Evolutionary conservation across 2,113 vertebrate genomes (phyloP).

Genomic region (Eulemur rufifrons): DNA sequence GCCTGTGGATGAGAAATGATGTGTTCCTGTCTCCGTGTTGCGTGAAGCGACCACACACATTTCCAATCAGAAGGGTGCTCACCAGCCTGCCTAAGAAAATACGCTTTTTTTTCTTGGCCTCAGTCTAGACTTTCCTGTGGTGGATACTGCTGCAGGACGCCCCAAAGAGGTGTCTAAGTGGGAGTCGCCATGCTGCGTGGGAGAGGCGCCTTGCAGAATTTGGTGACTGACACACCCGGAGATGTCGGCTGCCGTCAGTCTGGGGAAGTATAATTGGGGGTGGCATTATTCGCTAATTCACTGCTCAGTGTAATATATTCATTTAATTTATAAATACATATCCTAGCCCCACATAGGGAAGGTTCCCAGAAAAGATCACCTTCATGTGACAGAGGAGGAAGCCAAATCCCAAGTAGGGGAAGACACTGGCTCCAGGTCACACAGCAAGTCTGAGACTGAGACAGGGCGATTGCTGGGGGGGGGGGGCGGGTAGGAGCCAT

Average conservation of each 20-base stretch:
- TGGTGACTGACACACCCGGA: neutral
- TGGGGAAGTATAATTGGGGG: neutral
- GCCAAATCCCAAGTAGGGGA: neutral
- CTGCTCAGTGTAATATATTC: too few relatives aligned
- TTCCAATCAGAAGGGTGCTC: neutral
- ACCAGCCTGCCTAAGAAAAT: neutral
- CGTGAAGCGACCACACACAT: neutral
- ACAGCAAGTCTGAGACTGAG: neutral
- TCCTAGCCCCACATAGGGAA: neutral
- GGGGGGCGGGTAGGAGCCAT: neutral
- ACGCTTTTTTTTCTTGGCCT: neutral
- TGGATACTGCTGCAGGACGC: neutral
- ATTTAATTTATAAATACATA: neutral
- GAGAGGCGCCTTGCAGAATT: neutral
- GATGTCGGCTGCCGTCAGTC: neutral
- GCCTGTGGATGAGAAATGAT: neutral
- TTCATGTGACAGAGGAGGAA: neutral
- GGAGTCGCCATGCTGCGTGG: neutral
- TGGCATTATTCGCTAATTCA: neutral
- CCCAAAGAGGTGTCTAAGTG: neutral
- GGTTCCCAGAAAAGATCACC: neutral
- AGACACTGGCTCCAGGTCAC: neutral
- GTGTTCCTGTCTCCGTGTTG: neutral
- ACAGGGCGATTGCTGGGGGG: neutral
- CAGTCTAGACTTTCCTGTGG: accelerated